A percentile compares a stretch with the other conserved stretches of the same genome.
phyloP scores from a whole-genome alignment of 2,797 vertebrate species.

The Sebastiscus tertius region DNA sequence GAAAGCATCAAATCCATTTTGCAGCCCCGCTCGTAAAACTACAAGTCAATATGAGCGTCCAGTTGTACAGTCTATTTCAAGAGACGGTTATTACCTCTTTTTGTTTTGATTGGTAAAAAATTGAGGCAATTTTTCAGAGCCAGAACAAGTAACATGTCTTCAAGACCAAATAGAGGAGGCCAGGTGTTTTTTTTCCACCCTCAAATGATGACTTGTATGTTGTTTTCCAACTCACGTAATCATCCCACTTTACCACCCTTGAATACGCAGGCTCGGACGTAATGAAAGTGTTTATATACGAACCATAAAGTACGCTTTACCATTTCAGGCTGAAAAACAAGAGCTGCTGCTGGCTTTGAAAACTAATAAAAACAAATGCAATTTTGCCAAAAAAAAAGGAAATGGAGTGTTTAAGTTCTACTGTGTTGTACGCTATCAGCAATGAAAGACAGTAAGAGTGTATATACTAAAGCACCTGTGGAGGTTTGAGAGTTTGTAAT shows the following conservation, averaged over 20 bases:
- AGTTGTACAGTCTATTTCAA: slow-evolving; percentile 70
- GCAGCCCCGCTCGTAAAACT: slow-evolving; percentile 33
- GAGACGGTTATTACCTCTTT: slow-evolving; percentile 76
- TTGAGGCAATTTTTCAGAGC: slow-evolving; percentile 84
- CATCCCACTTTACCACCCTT: slow-evolving; percentile 75
- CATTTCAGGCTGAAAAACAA: slow-evolving; percentile 56
- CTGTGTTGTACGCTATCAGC: background rate
- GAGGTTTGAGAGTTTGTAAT: background rate
- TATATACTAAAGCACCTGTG: background rate
- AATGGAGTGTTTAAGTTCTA: slow-evolving; percentile 34
- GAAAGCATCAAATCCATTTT: slow-evolving; percentile 57
- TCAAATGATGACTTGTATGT: slow-evolving; percentile 80
- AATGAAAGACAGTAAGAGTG: background rate
- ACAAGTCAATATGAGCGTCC: slow-evolving; percentile 46
- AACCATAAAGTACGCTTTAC: slow-evolving; percentile 61
- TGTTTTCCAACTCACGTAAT: slow-evolving; percentile 80
- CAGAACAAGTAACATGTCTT: slow-evolving; percentile 71
- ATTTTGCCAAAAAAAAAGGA: slow-evolving; percentile 55
- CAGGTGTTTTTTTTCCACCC: slow-evolving; percentile 44
- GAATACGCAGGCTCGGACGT: slow-evolving; percentile 62
- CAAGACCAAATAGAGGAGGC: slow-evolving; percentile 65
- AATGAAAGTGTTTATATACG: slow-evolving; percentile 76
- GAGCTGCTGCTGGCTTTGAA: slow-evolving; percentile 25
- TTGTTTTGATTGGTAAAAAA: slow-evolving; percentile 87
- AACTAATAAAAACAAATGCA: slow-evolving; percentile 61